phyloP scores from a whole-genome alignment of 2,888 invertebrate species.

The Limnephilus marmoratus region DNA sequence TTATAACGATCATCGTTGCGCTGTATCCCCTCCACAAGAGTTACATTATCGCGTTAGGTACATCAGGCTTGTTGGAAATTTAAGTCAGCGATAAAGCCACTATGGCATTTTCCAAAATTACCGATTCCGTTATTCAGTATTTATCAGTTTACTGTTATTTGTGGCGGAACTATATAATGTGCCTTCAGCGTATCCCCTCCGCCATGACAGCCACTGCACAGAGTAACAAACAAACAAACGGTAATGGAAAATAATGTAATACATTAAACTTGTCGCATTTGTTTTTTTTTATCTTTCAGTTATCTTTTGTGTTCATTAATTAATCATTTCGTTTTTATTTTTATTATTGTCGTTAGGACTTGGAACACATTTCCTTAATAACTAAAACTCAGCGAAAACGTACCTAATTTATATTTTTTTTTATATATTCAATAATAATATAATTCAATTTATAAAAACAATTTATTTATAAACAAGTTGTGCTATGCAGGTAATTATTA shows the following conservation, averaged over 20 bases:
- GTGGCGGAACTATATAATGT: slow-evolving; percentile 19
- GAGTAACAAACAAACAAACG: not conserved
- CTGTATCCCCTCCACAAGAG: not conserved
- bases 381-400: too few species aligned
- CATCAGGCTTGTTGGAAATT: not conserved
- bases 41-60: not conserved
- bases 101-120: slow-evolving; percentile 21
- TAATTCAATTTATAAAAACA: too few species aligned
- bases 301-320: too few species aligned
- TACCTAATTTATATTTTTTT: too few species aligned
- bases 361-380: too few species aligned
- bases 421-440: too few species aligned
- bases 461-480: too few species aligned
- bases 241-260: not conserved
- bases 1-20: not conserved
- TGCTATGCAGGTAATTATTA: too few species aligned
- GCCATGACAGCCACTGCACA: not conserved
- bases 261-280: too few species aligned
- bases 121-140: slow-evolving; percentile 13
- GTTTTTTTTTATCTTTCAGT: too few species aligned
- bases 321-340: too few species aligned
- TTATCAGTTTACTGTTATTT: slow-evolving; percentile 1
- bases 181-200: not conserved
- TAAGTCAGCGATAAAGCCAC: not conserved
- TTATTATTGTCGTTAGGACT: too few species aligned